Percentiles rank a stretch among this genome's conserved stretches.
Evolutionary conservation across 2,888 invertebrate species (phyloP).

Genomic region (Xylota sylvarum): DNA sequence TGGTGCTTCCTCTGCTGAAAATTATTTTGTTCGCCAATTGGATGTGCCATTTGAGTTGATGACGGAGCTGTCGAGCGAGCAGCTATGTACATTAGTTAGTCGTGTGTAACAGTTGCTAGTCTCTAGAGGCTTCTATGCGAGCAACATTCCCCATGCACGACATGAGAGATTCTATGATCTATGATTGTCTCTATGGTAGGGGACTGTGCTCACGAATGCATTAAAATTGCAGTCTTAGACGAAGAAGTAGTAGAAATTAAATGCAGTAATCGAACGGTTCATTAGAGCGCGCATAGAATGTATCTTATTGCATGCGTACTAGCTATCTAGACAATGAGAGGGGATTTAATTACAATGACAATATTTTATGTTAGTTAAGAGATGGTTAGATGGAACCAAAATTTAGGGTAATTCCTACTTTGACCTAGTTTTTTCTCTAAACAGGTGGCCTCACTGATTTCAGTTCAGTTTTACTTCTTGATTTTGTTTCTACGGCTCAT

Average conservation of each 20-base stretch:
- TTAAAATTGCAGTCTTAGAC: constrained; percentile 40
- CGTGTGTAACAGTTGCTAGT: constrained; percentile 10
- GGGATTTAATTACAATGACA: constrained; percentile 13
- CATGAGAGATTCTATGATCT: constrained; percentile 25
- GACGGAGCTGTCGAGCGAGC: neutral
- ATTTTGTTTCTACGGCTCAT: no score
- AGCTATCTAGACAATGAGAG: neutral
- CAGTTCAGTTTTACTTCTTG: no score
- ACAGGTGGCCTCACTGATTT: no score
- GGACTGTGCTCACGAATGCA: constrained; percentile 53
- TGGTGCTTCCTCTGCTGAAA: constrained; percentile 30
- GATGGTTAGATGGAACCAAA: neutral
- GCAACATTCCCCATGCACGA: neutral
- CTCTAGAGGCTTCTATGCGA: constrained; percentile 8
- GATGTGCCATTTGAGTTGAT: constrained; percentile 40
- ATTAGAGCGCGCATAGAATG: constrained; percentile 82
- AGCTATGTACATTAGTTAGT: constrained; percentile 15
- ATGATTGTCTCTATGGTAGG: constrained; percentile 21
- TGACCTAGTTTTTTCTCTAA: no score
- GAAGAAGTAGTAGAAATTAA: constrained; percentile 46
- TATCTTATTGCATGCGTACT: constrained; percentile 51
- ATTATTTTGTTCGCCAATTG: constrained; percentile 36
- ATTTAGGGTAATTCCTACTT: no score
- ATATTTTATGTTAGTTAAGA: neutral
- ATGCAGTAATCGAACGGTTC: constrained; percentile 82